Evolutionary conservation across 2,113 vertebrate species (phyloP).

Genomic region (Pimephales promelas): DNA sequence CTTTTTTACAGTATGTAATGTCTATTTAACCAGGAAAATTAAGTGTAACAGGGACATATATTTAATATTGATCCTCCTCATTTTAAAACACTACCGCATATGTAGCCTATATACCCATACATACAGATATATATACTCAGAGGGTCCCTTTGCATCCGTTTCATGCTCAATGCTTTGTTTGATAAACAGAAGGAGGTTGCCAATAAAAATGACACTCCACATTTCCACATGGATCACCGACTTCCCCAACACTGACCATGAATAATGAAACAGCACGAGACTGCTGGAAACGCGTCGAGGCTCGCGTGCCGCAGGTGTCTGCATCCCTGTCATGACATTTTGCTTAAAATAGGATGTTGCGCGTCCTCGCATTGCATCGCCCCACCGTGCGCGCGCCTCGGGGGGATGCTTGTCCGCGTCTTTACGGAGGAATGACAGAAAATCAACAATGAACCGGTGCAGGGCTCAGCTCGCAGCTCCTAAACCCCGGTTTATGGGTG

Average conservation of each 20-base stretch:
- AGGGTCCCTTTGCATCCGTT: background rate
- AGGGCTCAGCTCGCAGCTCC: background rate
- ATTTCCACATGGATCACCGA: constrained; percentile 22
- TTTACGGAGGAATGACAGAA: background rate
- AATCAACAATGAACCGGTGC: constrained; percentile 20
- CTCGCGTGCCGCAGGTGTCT: constrained; percentile 43
- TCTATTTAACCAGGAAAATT: no score
- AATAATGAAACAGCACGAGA: constrained; percentile 8
- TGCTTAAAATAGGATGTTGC: constrained; percentile 8
- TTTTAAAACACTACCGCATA: no score
- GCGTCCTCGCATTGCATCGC: constrained; percentile 25
- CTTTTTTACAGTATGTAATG: no score
- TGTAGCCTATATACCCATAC: background rate
- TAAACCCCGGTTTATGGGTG: constrained; percentile 40
- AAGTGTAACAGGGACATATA: no score
- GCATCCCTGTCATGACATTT: constrained; percentile 41
- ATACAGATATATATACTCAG: background rate
- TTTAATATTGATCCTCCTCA: no score
- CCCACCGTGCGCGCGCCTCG: constrained; percentile 11
- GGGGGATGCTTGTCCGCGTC: background rate
- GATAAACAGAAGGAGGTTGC: constrained; percentile 28
- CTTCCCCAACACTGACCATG: constrained; percentile 10
- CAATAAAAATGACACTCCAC: constrained; percentile 37
- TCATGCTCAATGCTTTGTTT: constrained; percentile 25
- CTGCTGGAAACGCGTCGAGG: background rate